A percentile compares a stretch with the other conserved stretches of the same genome.
Evolutionary conservation across 2,797 vertebrate genomes (phyloP).

Genomic region (Enteromius treurensis): DNA sequence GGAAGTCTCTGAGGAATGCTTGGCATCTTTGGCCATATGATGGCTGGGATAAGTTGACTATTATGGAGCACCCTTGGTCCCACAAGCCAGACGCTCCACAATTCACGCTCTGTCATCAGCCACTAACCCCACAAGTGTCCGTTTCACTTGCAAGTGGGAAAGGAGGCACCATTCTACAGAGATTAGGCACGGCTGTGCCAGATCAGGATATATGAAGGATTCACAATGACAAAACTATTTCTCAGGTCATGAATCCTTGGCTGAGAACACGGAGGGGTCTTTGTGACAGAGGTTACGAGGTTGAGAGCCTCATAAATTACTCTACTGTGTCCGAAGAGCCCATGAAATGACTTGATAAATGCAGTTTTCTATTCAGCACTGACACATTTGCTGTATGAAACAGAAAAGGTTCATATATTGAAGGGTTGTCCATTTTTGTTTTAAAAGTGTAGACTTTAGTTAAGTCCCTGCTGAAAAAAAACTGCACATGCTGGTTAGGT

Average conservation of each 20-base stretch:
- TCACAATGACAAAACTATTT: constrained; percentile 38
- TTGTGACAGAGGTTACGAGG: constrained; percentile 32
- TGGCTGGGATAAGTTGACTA: constrained; percentile 50
- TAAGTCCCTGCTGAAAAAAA: no score
- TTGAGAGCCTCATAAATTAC: constrained; percentile 27
- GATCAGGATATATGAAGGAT: constrained; percentile 7
- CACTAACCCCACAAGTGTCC: constrained; percentile 44
- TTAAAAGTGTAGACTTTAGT: neutral
- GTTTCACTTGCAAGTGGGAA: constrained; percentile 38
- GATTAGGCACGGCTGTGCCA: constrained; percentile 41
- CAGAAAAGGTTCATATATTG: neutral
- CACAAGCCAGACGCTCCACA: constrained; percentile 31
- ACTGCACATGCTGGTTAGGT: no score
- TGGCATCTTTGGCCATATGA: constrained; percentile 53
- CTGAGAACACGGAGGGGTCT: constrained; percentile 28
- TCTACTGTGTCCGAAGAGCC: neutral
- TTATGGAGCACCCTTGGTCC: constrained; percentile 45
- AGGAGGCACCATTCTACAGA: constrained; percentile 38
- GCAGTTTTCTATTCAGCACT: neutral
- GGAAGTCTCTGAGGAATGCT: constrained; percentile 49
- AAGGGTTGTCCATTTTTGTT: neutral
- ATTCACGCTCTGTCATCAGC: constrained; percentile 48
- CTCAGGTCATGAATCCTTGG: constrained; percentile 51
- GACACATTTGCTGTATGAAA: neutral
- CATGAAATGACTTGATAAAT: neutral